Percentiles rank a stretch among this genome's conserved stretches.
phyloP scores from a whole-genome alignment of 2,888 invertebrate genomes.

The Cetonia aurata region DNA sequence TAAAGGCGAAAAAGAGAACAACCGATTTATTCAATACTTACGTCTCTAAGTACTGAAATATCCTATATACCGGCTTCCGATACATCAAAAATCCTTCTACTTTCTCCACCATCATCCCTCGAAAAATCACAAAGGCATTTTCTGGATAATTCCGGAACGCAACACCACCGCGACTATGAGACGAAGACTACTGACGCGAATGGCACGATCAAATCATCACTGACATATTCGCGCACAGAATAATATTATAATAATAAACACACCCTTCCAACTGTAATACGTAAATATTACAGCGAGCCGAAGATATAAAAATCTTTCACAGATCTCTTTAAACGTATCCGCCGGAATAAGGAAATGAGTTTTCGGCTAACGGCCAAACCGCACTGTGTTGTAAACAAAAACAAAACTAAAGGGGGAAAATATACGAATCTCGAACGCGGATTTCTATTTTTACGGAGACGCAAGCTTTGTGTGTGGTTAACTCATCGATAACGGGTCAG shows the following conservation, averaged over 20 bases:
- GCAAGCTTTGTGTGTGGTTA: conserved; percentile 29
- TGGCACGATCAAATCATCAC: conserved; percentile 21
- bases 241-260: conserved; percentile 4
- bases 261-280: conserved; percentile 1
- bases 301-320: too few relatives aligned
- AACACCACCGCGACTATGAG: conserved; percentile 11
- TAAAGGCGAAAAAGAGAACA: neutral
- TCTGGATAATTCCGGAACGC: conserved; percentile 14
- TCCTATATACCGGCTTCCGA: conserved; percentile 84
- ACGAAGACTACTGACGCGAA: neutral
- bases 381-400: conserved; percentile 21
- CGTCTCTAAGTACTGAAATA: conserved; percentile 87
- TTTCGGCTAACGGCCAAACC: conserved; percentile 9
- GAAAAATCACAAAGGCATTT: conserved; percentile 41
- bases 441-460: conserved; percentile 24
- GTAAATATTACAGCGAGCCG: too few relatives aligned
- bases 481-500: conserved; percentile 16
- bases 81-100: conserved; percentile 85
- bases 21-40: conserved; percentile 68
- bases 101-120: conserved; percentile 76
- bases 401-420: conserved; percentile 2
- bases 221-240: conserved; percentile 25
- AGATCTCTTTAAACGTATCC: too few relatives aligned
- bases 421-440: conserved; percentile 4
- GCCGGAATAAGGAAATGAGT: conserved; percentile 3